These are phyloP conservation scores for Chouioia cunea DNA, from an alignment of 2,888 invertebrate species.

Conservation along the genomic window DNA sequence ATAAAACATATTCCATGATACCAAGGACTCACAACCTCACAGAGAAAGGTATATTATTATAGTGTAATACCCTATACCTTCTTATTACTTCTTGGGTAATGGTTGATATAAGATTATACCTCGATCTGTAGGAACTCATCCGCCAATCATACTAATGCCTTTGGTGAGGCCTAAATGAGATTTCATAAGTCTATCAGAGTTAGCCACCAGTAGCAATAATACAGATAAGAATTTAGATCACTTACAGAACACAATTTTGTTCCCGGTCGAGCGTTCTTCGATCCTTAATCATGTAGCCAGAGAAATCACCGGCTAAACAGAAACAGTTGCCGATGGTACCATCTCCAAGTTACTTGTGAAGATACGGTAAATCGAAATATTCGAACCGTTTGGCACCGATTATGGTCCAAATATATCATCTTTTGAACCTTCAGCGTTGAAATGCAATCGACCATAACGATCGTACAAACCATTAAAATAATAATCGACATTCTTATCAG, in stretches of 20 bases:
- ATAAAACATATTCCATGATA: constrained; percentile 45
- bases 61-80: constrained; percentile 48
- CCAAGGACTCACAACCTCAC: constrained; percentile 51
- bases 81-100: constrained; percentile 47
- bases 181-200: constrained; percentile 37
- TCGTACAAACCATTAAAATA: constrained; percentile 25
- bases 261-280: constrained; percentile 35
- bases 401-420: constrained; percentile 28
- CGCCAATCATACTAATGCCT: constrained; percentile 22
- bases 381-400: constrained; percentile 31
- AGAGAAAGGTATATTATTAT: constrained; percentile 45
- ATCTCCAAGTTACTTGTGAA: constrained; percentile 27
- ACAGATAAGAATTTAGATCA: constrained; percentile 35
- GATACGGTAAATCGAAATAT: constrained; percentile 29
- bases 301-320: constrained; percentile 13
- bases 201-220: constrained; percentile 48
- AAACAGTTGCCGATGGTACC: neutral
- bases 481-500: constrained; percentile 37
- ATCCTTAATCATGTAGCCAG: constrained; percentile 42
- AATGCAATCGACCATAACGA: constrained; percentile 28
- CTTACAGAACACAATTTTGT: constrained; percentile 43
- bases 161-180: constrained; percentile 45
- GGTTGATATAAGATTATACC: constrained; percentile 50
- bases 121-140: too few species aligned
- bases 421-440: constrained; percentile 45